Conservation (phyloP, 53 echinoderm and acorn worm species). For the Echinarachnius parma region DNA sequence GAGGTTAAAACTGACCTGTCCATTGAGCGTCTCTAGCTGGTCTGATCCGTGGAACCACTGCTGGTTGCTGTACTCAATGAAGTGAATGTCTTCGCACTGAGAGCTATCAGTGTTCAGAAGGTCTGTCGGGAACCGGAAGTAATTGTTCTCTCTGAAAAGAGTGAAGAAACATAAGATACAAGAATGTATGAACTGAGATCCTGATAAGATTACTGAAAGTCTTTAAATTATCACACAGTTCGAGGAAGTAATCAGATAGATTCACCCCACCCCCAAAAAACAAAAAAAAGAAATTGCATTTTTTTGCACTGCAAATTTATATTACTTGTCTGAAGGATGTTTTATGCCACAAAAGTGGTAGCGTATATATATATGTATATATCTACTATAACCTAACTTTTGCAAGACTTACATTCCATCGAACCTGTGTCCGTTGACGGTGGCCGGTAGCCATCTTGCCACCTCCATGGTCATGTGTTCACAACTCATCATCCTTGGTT, state of each 20-base stretch:
- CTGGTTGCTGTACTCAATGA: conserved; percentile 92
- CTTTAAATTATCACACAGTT: too few relatives aligned
- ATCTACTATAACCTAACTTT: background rate
- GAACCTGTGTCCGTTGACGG: conserved; percentile 76
- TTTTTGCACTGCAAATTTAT: too few relatives aligned
- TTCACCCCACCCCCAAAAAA: background rate
- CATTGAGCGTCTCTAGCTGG: conserved; percentile 53
- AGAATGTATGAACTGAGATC: background rate
- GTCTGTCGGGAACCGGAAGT: conserved; percentile 69
- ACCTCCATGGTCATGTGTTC: conserved; percentile 68
- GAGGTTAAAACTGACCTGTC: conserved; percentile 68
- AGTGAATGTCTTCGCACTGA: conserved; percentile 86
- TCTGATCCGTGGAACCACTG: conserved; percentile 80
- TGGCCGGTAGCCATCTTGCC: conserved; percentile 65
- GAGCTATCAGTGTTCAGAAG: conserved; percentile 56
- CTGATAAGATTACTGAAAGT: too few relatives aligned
- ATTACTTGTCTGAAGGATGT: too few relatives aligned
- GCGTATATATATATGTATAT: background rate
- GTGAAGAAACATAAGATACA: background rate
- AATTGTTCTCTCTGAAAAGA: conserved; percentile 54
- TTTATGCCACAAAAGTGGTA: too few relatives aligned
- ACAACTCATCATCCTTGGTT: conserved; percentile 56
- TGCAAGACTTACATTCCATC: conserved; percentile 70
- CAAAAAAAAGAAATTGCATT: too few relatives aligned
- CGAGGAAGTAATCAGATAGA: too few relatives aligned